Conservation (phyloP, 2,113 vertebrate genomes). For the Chloebia gouldiae region DNA sequence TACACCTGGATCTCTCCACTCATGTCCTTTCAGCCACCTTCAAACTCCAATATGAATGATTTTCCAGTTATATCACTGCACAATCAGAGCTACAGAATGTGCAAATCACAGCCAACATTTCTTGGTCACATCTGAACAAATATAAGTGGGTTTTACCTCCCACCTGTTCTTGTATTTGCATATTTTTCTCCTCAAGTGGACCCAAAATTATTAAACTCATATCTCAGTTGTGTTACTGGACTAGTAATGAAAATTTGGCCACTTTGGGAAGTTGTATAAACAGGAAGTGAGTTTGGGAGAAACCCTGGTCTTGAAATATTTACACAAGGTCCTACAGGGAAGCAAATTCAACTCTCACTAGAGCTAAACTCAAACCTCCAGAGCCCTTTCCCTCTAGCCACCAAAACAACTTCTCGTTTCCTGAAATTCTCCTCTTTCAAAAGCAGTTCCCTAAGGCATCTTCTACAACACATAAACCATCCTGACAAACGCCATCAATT, state of each 20-base stretch:
- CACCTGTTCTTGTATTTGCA: background rate
- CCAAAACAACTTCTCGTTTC: background rate
- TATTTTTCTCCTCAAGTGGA: background rate
- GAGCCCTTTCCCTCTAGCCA: background rate
- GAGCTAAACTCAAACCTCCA: background rate
- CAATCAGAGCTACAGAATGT: background rate
- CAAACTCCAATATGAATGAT: background rate
- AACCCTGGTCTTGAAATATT: background rate
- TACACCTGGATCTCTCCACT: background rate
- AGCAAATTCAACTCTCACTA: background rate
- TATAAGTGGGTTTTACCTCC: background rate
- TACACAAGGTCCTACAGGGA: background rate
- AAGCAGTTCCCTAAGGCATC: background rate
- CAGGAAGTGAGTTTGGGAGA: background rate
- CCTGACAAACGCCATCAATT: slow-evolving; percentile 39
- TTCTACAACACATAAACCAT: background rate
- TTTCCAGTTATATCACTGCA: background rate
- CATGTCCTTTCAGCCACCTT: background rate
- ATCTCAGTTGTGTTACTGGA: background rate
- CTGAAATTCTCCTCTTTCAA: slow-evolving; percentile 7
- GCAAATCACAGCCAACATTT: background rate
- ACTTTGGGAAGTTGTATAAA: background rate
- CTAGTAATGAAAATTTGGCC: background rate
- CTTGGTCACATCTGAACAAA: background rate
- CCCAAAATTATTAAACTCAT: background rate